phyloP scores from a whole-genome alignment of 1,140 invertebrate species.

The Brachionus rubens region DNA sequence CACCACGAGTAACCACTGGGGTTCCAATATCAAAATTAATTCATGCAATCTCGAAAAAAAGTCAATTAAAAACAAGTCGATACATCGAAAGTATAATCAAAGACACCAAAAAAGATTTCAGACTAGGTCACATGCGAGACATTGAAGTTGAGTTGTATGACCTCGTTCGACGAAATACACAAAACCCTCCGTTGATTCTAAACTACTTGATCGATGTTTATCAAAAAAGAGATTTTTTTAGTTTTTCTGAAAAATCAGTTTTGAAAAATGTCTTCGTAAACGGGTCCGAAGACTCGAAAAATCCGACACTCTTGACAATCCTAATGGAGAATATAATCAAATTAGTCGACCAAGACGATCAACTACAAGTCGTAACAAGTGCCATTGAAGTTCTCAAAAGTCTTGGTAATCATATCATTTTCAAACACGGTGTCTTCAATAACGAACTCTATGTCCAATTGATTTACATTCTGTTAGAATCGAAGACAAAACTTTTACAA shows the following conservation, averaged over 20 bases:
- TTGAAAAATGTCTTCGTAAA: conserved; percentile 14
- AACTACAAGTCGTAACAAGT: neutral
- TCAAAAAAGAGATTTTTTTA: neutral
- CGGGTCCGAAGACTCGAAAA: neutral
- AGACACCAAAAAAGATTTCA: conserved; percentile 13
- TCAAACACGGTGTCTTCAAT: conserved; percentile 3
- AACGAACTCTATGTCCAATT: neutral
- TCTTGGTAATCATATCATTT: neutral
- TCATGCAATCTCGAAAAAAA: too few relatives aligned
- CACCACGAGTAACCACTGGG: neutral
- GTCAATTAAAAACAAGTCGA: neutral
- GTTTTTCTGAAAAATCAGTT: conserved; percentile 16
- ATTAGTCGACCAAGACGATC: neutral
- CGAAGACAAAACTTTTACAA: neutral
- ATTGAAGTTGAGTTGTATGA: too few relatives aligned
- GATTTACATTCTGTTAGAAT: neutral
- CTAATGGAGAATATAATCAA: neutral
- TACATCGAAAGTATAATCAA: conserved; percentile 1
- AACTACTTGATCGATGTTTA: neutral
- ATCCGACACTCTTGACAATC: neutral
- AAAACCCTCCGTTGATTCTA: neutral
- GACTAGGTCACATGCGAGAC: too few relatives aligned
- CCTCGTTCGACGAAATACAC: too few relatives aligned
- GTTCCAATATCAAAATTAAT: neutral
- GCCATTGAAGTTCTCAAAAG: neutral